These are phyloP conservation scores for Brachyrhaphis roseni DNA, from an alignment of 2,797 vertebrate species.

Conservation along the genomic window DNA sequence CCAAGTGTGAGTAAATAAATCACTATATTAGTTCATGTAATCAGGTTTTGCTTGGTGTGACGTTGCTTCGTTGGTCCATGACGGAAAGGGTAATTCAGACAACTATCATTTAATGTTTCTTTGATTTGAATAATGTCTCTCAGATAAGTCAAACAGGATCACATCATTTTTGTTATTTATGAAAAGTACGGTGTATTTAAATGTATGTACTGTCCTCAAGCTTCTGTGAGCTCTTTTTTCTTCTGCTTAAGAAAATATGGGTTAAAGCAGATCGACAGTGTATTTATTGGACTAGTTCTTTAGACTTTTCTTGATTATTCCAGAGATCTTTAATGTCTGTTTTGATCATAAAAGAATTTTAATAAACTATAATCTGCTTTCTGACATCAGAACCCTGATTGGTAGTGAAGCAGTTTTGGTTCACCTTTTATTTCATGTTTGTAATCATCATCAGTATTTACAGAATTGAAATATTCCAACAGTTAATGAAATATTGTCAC, in stretches of 20 bases:
- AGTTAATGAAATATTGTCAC: neutral
- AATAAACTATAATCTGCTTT: neutral
- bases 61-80: neutral
- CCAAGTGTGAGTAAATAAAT: neutral
- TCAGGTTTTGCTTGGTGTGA: neutral
- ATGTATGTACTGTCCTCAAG: neutral
- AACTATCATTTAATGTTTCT: neutral
- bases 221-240: neutral
- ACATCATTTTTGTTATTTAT: neutral
- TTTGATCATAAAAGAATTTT: neutral
- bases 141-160: neutral
- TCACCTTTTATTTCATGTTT: neutral
- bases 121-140: neutral
- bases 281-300: neutral
- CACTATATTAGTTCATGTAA: neutral
- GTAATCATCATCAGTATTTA: slow-evolving; percentile 1
- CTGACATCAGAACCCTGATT: neutral
- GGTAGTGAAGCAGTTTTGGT: neutral
- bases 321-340: neutral
- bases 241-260: neutral
- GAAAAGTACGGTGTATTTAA: neutral
- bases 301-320: neutral
- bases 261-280: neutral
- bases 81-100: neutral
- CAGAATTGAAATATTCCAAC: neutral